phyloP scores from a whole-genome alignment of 2,113 vertebrate species.

The Lagopus leucura region DNA sequence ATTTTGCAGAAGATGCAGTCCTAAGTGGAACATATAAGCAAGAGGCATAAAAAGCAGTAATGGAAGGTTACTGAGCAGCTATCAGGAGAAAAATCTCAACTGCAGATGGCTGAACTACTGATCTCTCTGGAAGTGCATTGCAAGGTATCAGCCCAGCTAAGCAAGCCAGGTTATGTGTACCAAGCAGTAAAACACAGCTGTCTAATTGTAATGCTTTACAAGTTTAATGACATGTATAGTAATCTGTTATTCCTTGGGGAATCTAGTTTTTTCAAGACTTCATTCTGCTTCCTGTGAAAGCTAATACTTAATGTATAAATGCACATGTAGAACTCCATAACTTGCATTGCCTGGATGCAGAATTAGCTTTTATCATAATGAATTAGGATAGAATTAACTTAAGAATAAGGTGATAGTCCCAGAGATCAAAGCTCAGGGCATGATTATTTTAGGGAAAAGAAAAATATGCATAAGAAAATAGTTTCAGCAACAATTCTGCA shows the following conservation, averaged over 20 bases:
- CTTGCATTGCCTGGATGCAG: not conserved
- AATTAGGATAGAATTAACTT: not conserved
- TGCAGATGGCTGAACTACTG: not conserved
- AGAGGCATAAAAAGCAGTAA: not conserved
- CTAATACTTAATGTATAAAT: not conserved
- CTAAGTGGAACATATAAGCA: not conserved
- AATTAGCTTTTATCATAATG: not conserved
- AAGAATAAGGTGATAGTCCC: not conserved
- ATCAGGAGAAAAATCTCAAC: not conserved
- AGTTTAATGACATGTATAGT: not conserved
- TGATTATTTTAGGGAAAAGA: not conserved
- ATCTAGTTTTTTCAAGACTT: constrained; percentile 1
- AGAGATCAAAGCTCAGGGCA: not conserved
- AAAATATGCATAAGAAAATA: not conserved
- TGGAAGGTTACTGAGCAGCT: not conserved
- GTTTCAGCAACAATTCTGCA: not conserved
- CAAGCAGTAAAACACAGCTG: not conserved
- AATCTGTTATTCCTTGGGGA: not conserved
- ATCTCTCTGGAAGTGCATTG: not conserved
- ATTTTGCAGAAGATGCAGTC: not conserved
- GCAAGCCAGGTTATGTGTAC: not conserved
- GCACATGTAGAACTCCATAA: not conserved
- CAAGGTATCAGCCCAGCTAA: not conserved
- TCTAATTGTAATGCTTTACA: not conserved
- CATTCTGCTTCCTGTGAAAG: not conserved